phyloP scores from a whole-genome alignment of 2,888 invertebrate genomes.

The Siphlonurus alternatus region DNA sequence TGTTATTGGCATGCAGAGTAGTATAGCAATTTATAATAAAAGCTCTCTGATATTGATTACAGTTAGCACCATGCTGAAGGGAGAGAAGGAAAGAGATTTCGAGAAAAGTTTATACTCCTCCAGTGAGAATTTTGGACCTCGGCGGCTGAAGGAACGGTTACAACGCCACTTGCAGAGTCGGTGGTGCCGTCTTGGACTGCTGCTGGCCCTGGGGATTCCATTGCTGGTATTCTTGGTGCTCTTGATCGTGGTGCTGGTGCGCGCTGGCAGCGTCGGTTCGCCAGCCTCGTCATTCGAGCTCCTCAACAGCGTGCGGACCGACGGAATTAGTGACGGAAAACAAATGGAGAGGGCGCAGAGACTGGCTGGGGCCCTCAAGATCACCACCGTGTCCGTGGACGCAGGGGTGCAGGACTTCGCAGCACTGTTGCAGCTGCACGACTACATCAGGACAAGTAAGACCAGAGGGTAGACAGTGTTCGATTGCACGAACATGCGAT shows the following conservation, averaged over 20 bases:
- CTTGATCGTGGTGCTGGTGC: not conserved
- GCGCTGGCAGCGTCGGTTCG: not conserved
- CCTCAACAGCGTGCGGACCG: not conserved
- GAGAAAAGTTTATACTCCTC: no score
- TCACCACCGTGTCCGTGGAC: slow-evolving; percentile 18
- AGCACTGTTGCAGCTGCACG: slow-evolving; percentile 16
- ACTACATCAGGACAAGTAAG: slow-evolving; percentile 18
- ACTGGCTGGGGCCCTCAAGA: slow-evolving; percentile 18
- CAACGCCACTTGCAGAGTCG: not conserved
- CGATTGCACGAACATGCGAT: no score
- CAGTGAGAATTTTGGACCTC: no score
- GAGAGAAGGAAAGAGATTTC: no score
- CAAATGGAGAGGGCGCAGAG: slow-evolving; percentile 14
- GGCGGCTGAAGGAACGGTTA: no score
- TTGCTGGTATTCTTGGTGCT: not conserved
- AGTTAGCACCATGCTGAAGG: no score
- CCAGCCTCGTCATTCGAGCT: not conserved
- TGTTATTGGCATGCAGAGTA: no score
- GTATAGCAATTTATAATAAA: no score
- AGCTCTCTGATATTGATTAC: no score
- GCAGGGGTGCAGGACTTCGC: slow-evolving; percentile 16
- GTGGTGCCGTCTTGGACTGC: not conserved
- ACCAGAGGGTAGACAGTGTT: no score
- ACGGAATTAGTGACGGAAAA: slow-evolving; percentile 12
- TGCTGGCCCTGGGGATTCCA: not conserved